phyloP scores from a whole-genome alignment of 2,113 vertebrate species.

The Nesogale talazaci region DNA sequence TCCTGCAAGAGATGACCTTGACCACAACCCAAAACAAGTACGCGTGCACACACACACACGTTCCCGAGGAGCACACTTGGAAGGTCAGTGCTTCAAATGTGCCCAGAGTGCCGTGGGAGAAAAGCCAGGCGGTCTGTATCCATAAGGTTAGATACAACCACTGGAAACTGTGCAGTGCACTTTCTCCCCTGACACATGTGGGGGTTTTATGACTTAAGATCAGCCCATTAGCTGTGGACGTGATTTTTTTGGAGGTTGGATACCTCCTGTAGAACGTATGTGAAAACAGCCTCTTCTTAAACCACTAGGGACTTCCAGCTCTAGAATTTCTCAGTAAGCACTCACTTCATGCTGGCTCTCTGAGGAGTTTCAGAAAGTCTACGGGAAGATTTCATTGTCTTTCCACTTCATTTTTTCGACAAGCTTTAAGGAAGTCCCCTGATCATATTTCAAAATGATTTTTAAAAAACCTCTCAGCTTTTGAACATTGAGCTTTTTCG shows the following conservation, averaged over 20 bases:
- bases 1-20: not conserved
- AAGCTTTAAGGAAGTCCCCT: too few species aligned
- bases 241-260: not conserved
- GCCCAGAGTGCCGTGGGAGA: too few species aligned
- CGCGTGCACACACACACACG: not conserved
- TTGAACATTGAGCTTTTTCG: constrained; percentile 27
- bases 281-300: constrained; percentile 14
- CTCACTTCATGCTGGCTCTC: not conserved
- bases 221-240: not conserved
- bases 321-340: constrained; percentile 30
- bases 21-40: not conserved
- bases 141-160: too few species aligned
- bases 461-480: not conserved
- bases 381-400: too few species aligned
- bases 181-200: not conserved
- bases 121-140: too few species aligned
- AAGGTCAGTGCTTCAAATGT: too few species aligned
- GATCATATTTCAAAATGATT: not conserved
- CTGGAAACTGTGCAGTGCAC: too few species aligned
- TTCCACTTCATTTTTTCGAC: too few species aligned
- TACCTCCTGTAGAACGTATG: not conserved
- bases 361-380: too few species aligned
- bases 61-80: not conserved
- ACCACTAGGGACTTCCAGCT: not conserved
- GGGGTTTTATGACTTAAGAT: not conserved